Base-by-base conservation (phyloP, 1,140 invertebrate genomes). In the Drosophila dunni region DNA sequence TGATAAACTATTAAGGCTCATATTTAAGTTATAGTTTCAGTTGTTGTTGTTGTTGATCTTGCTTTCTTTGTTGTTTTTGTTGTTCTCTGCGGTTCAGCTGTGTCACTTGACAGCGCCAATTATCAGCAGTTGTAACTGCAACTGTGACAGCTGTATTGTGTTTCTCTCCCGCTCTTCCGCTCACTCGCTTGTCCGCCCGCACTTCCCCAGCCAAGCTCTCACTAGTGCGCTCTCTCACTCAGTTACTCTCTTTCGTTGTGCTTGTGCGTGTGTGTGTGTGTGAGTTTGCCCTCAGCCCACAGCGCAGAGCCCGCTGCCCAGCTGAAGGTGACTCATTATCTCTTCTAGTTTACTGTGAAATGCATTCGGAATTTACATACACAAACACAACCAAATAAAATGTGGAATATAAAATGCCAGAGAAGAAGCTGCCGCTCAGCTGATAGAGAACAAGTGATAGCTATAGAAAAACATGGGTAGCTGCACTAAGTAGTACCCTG, bases 31-130 rank as follows among this genome's bases (percentile, higher is more conserved):
- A 53, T 53, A 36, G 51, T 53, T 53, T 34, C 7, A 53, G 29
- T 53, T 36, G 51, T 53, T 36, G 34, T 24, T 40, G 20, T 44
- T 60, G 15, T 11, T 57, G 51, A 33, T 77, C 24, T 8, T 51
- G 40, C 40, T 24, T 20, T 58, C 44, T 54, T 48, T 58, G 11
- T 51, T 64, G 20, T 51, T 58, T 36, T 34, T 50, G 40, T 34
- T 51, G 24, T 10, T 2, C 38, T 57, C 42, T 72, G 50, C 42
- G 51, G 46, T 53, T 38, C 24, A 20, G 54, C 38, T 81, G 53
- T 75, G 64, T 70, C 74, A 68, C 66, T 84, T 85, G 81, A 78
- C 81, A 78, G 73, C 45, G 54, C 63, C 75, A 85, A 85, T 85
- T 85, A 86, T 79, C 82, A 78, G 56, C 56, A 78, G 66, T 40